Conservation (phyloP, 1,140 invertebrate species). For the Habropoda laboriosa region DNA sequence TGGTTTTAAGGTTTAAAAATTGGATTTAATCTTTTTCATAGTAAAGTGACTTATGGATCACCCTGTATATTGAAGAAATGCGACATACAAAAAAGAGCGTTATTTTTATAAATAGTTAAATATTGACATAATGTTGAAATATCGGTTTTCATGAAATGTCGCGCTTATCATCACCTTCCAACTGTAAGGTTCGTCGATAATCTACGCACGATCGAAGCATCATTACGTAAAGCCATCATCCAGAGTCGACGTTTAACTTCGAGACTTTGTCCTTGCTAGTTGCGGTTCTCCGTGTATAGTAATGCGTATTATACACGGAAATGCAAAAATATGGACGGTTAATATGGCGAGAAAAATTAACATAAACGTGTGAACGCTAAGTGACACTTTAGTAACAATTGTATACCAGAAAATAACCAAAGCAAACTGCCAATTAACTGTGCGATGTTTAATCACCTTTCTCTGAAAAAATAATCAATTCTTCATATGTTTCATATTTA, state of each 20-base stretch:
- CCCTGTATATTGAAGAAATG: too few species aligned
- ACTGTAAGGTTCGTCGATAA: neutral
- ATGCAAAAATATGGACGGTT: neutral
- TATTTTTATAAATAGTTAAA: too few species aligned
- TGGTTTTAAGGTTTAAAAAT: too few species aligned
- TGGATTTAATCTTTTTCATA: too few species aligned
- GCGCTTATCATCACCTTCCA: neutral
- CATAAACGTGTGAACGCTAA: neutral
- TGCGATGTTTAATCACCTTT: too few species aligned
- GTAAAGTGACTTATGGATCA: too few species aligned
- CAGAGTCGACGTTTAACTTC: neutral
- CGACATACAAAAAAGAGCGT: too few species aligned
- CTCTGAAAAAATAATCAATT: too few species aligned
- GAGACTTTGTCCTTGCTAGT: neutral
- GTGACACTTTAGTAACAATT: neutral
- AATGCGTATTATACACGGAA: slow-evolving; percentile 9
- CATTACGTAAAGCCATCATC: neutral
- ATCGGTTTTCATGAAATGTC: too few species aligned
- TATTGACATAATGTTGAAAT: too few species aligned
- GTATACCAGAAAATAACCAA: neutral
- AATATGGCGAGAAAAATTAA: neutral
- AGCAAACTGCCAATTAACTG: too few species aligned
- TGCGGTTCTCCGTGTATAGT: neutral
- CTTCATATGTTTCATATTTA: too few species aligned
- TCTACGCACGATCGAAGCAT: neutral